Evolutionary conservation across 2,888 invertebrate genomes (phyloP).

Genomic region (Cheilosia soror): DNA sequence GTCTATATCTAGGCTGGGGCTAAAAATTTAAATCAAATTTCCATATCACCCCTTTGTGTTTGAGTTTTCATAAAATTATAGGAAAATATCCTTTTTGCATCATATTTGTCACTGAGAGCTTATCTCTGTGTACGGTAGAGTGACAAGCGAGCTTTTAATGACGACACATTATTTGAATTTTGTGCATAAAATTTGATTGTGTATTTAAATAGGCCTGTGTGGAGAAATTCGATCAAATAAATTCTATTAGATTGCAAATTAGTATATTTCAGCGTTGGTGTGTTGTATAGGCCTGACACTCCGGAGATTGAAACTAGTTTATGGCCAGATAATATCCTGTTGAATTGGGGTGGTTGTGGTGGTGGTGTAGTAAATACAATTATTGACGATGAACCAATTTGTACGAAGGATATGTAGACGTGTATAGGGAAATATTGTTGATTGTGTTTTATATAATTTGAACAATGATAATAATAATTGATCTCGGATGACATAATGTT

Average conservation of each 20-base stretch:
- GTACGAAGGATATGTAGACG: neutral
- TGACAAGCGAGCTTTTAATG: constrained; percentile 49
- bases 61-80: constrained; percentile 52
- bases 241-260: constrained; percentile 52
- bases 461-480: constrained; percentile 14
- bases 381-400: constrained; percentile 20
- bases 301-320: constrained; percentile 30
- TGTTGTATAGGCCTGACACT: neutral
- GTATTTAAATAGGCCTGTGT: constrained; percentile 29
- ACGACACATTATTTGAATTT: constrained; percentile 56
- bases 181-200: constrained; percentile 55
- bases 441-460: constrained; percentile 32
- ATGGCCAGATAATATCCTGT: constrained; percentile 50
- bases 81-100: constrained; percentile 28
- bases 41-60: neutral
- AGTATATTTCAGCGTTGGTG: neutral
- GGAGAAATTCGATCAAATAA: constrained; percentile 46
- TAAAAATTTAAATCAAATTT: constrained; percentile 57
- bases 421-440: constrained; percentile 5
- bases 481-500: constrained; percentile 1
- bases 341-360: neutral
- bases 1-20: neutral
- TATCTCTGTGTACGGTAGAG: neutral
- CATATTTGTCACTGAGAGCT: neutral
- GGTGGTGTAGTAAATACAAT: constrained; percentile 21